Evolutionary conservation across 92 coral and sea anemone genomes (phyloP), one percentile per base, ranked within the genome.

Genomic region (Paragorgia papillata): DNA sequence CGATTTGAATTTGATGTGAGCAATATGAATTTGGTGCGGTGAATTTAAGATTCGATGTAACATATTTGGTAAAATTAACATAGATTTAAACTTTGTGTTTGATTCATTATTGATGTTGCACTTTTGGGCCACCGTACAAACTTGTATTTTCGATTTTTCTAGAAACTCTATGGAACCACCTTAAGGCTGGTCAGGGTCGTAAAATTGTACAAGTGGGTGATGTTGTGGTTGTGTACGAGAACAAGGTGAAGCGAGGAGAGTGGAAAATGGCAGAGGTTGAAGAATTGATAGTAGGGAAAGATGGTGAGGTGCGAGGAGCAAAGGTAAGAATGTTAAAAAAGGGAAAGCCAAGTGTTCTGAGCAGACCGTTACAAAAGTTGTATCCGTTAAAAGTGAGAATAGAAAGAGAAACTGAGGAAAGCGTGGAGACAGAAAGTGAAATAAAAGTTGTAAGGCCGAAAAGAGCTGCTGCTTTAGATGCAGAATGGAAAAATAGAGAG

Each of bases 401-500:
- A 7, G 21, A 20, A 7, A 56, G 62, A 22, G 62, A 21, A 56
- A 28, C 24, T 15, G 29, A 56, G 62, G 14, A 20, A 20, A 27
- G 27, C 17, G 62, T 12, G 2, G 21, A 28, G 14, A 9, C 2
- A 56, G 43, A 37, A 12, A 37, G 43, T 4, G 43, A 37, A 37
- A 37, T 37, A 4, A 37, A 37, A 37, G 12, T 4, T 5, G 5
- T 4, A 37, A 37, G 12, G 43, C 85, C 85, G 2, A 32, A 61
- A 26, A 48, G 80, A 25, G 17, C 80, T 9, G 85, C 80, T n/a
- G 84, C 85, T 30, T 46, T 80, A 35, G 80, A 69, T 25, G 80
- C 74, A 55, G 85, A 25, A 33, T 58, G 85, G 80, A 81, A 49
- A 37, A 69, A 51, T 17, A 26, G 74, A n/a, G 73, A 56, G 41